These are phyloP conservation scores for Linepithema humile DNA, from an alignment of 1,140 invertebrate species.

Conservation along the genomic window DNA sequence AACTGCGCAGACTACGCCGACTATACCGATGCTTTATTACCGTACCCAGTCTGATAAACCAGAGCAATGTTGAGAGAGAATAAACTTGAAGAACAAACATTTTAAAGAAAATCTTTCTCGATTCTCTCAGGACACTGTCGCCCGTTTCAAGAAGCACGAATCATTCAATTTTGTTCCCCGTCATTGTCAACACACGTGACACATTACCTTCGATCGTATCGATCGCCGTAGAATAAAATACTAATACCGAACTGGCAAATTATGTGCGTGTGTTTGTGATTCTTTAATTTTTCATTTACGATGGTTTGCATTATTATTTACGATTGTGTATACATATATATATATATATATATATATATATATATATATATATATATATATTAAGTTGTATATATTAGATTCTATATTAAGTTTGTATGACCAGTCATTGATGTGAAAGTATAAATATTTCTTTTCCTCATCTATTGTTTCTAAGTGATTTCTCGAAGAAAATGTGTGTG, in stretches of 20 bases:
- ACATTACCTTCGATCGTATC: slow-evolving; percentile 12
- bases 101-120: not conserved
- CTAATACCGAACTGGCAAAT: not conserved
- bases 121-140: not conserved
- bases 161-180: not conserved
- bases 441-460: not conserved
- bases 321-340: slow-evolving; percentile 15
- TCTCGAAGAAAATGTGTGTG: not conserved
- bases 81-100: not conserved
- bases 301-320: slow-evolving; percentile 9
- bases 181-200: no score
- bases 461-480: not conserved
- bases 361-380: slow-evolving; percentile 18
- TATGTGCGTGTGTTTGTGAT: not conserved
- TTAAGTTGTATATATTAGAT: slow-evolving; percentile 5
- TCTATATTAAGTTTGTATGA: no score
- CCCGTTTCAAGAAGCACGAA: not conserved
- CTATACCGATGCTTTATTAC: no score
- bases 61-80: no score
- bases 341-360: slow-evolving; percentile 10
- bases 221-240: not conserved
- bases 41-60: no score
- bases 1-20: no score
- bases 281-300: slow-evolving; percentile 16
- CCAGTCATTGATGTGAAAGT: not conserved